These are phyloP conservation scores for Steinernema khuongi DNA, from an alignment of 1,140 invertebrate genomes.

Conservation along the genomic window DNA sequence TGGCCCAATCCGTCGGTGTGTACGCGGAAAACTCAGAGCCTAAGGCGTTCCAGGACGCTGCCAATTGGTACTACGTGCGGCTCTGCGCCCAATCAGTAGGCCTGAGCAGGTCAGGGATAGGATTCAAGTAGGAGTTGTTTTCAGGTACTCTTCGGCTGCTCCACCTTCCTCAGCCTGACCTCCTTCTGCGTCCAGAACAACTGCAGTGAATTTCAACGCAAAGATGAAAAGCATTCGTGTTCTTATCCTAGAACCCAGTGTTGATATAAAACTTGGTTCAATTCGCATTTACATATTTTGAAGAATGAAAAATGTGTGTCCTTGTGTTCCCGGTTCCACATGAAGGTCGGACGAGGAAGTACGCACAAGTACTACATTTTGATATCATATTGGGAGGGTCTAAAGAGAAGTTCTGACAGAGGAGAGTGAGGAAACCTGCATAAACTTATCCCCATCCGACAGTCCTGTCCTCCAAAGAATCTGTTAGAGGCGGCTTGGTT, in stretches of 20 bases:
- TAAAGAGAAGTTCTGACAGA: no score
- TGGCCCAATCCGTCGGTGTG: not conserved
- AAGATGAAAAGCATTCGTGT: not conserved
- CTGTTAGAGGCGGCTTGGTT: no score
- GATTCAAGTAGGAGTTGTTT: not conserved
- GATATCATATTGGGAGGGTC: no score
- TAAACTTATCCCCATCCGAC: no score
- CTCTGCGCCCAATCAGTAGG: not conserved
- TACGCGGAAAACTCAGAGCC: not conserved
- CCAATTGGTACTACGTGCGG: not conserved
- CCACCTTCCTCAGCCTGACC: not conserved
- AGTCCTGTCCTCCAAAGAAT: no score
- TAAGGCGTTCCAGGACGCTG: not conserved
- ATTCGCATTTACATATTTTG: no score
- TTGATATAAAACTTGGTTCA: no score
- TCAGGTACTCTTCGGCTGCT: not conserved
- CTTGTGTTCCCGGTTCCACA: no score
- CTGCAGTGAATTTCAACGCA: not conserved
- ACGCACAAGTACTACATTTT: no score
- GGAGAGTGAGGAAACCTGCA: no score
- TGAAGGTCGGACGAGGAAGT: no score
- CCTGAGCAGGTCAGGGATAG: not conserved
- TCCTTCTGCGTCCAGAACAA: conserved; percentile 4
- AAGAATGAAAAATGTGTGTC: no score
- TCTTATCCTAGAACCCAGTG: not conserved